Base-by-base conservation (phyloP, 1,140 invertebrate species). In the Drosophila ogumai region DNA sequence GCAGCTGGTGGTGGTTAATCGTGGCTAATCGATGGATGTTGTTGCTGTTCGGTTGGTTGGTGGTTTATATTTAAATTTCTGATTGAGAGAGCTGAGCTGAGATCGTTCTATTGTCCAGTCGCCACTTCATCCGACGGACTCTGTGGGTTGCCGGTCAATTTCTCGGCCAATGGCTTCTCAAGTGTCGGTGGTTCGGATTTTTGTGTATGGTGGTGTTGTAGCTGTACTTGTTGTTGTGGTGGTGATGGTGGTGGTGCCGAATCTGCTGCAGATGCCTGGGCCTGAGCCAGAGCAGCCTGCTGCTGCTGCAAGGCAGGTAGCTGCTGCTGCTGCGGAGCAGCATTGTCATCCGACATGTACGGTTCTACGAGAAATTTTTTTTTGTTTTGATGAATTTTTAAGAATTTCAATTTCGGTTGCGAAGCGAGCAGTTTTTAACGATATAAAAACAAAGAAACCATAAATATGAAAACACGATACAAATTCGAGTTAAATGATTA, bases 131-230 rank as follows among this genome's bases (percentile, higher is more conserved):
- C 80, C 69, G 68, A 77, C 50, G 88, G 87, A 91, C 76, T 90
- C 68, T 67, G 84, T 88, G 85, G 84, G 41, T 61, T 63, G 66
- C 77, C 72, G 84, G 84, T 84, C 85, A 90, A 88, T 78, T 88
- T 88, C 75, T 82, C 77, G 75, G 85, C 81, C 85, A 90, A 90
- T 84, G 88, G 88, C 84, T 87, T 81, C 82, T 91, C 82, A 75
- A 88, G 85, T 88, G 84, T 87, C 79, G 82, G 81, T 76, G 80
- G 79, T 88, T 91, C 88, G 47, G 88, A 76, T 85, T 82, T 86
- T 60, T 74, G 75, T 86, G 81, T 77, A 58, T 90, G 71, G 67
- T 84, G 82, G 73, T 68, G 75, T 84, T 61, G 79, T 78, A 47
- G 63, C 71, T 60, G 49, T 81, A 50, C 41, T 75, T 63, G 50